Conservation (phyloP, 2,888 invertebrate species). For the Elegia similella region DNA sequence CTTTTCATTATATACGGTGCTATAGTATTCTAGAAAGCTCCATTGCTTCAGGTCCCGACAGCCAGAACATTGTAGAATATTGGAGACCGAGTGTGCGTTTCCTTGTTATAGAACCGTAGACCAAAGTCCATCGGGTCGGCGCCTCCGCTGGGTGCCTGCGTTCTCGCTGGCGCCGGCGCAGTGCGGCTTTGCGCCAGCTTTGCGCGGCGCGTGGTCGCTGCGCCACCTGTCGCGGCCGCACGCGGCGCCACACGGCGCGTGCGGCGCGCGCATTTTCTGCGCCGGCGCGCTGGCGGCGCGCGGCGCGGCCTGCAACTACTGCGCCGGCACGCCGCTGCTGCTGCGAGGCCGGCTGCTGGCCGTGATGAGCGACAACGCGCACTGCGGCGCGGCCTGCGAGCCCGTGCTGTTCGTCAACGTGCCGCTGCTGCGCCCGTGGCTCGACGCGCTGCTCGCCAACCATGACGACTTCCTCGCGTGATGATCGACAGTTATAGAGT, state of each 20-base stretch:
- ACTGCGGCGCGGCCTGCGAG: constrained; percentile 57
- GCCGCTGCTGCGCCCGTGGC: constrained; percentile 39
- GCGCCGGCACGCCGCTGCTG: constrained; percentile 61
- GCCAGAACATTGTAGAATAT: too few species aligned
- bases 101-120: constrained; percentile 35
- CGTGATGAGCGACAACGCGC: constrained; percentile 46
- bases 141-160: constrained; percentile 36
- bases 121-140: constrained; percentile 26
- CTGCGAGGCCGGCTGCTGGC: constrained; percentile 39
- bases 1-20: too few species aligned
- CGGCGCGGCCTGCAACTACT: constrained; percentile 48
- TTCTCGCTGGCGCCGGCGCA: constrained; percentile 30
- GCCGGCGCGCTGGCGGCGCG: constrained; percentile 38
- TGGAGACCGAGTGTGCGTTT: too few species aligned
- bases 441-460: constrained; percentile 30
- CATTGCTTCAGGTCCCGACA: too few species aligned
- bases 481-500: not conserved
- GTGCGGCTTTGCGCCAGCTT: constrained; percentile 29
- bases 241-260: constrained; percentile 23
- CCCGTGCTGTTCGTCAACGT: constrained; percentile 54
- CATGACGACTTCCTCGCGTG: not conserved
- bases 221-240: constrained; percentile 37
- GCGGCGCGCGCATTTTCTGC: constrained; percentile 35
- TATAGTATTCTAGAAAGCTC: too few species aligned
- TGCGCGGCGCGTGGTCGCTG: constrained; percentile 31